Evolutionary conservation across 2,888 invertebrate genomes (phyloP), one percentile per base, ranked within the genome.

Genomic region (Choristoneura rosaceana): DNA sequence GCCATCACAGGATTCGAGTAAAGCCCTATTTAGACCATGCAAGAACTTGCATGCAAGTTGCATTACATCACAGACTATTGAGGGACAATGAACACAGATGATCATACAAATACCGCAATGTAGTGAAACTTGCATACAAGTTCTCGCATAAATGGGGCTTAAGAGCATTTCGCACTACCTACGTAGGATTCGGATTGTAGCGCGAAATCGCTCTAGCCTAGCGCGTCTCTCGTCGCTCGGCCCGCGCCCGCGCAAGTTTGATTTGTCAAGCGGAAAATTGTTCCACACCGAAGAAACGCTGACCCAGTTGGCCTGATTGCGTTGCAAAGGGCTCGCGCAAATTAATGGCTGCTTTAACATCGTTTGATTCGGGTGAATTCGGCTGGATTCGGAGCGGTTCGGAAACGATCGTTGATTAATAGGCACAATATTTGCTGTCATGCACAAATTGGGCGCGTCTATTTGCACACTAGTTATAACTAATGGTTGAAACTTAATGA

Each of bases 201-300:
- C 25, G 25, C 25, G 25, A 25, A 25, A 25, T 2, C 25, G 25
- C 25, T 25, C 25, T 25, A n/a, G 7, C n/a, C n/a, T n/a, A 52
- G n/a, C 59, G 12, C 17, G 4, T 34, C 41, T 41, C 66, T 69
- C 34, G 0, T 73, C 25, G 14, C 68, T 38, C n/a, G 38, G 14
- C 15, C 69, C 61, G 43, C 52, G 15, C 33, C 61, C 50, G 76
- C 81, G 79, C 82, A 83, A 87, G 85, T 89, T 87, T 87, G 87
- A 87, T 86, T 86, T 85, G 87, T 87, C 84, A 84, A 85, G 86
- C 89, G 91, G 84, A 87, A 91, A 91, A 90, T 91, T 88, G 86
- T 79, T 67, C 80, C 80, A 80, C 79, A 81, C 80, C 82, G 83
- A 84, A 86, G 84, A 87, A 86, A 85, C 84, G 83, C 86, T 85